Evolutionary conservation across 92 coral and sea anemone genomes (phyloP).

Genomic region (Meandrina meandrites): DNA sequence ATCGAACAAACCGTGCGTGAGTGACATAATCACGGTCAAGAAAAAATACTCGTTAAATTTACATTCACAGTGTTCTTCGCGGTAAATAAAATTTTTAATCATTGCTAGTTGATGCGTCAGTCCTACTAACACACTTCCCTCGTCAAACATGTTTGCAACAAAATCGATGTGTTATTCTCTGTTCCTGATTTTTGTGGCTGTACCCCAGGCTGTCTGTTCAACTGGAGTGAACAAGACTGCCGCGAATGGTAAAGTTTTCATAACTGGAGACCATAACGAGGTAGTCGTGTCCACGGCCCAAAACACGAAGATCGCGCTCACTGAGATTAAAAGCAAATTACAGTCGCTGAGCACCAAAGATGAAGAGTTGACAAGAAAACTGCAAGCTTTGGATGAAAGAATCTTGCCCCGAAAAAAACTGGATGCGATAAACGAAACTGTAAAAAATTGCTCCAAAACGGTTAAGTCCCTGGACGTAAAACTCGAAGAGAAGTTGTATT

Average conservation of each 20-base stretch:
- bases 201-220: not conserved
- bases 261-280: slow-evolving; percentile 15
- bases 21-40: not conserved
- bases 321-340: not conserved
- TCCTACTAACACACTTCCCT: not conserved
- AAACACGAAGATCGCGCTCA: slow-evolving; percentile 3
- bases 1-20: not conserved
- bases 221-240: not conserved
- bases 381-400: not conserved
- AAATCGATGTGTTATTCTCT: not conserved
- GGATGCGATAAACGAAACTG: not conserved
- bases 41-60: slow-evolving; percentile 16
- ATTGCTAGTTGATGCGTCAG: not conserved
- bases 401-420: not conserved
- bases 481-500: not conserved
- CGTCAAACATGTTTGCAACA: not conserved
- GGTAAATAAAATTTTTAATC: not conserved
- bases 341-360: not conserved
- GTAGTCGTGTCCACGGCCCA: slow-evolving; percentile 13
- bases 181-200: not conserved
- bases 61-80: not conserved
- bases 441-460: not conserved
- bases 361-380: not conserved
- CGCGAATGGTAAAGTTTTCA: slow-evolving; percentile 4
- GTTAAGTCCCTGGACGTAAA: not conserved